A percentile compares a stretch with the other conserved stretches of the same genome.
Conservation (phyloP, 1,140 invertebrate species). For the Drosophila fuyamai region DNA sequence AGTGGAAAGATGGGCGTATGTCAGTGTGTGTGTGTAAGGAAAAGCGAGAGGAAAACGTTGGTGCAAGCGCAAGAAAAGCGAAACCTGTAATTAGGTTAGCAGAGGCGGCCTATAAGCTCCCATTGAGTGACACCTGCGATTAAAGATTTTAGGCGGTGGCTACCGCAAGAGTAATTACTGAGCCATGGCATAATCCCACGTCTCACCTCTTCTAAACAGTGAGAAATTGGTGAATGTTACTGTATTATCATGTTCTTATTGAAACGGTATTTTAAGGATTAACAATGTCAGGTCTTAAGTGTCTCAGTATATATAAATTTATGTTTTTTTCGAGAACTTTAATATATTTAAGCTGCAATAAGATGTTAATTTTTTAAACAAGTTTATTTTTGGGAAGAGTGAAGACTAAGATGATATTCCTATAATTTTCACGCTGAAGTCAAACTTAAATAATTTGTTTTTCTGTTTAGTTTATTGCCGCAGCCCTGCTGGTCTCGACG, state of each 20-base stretch:
- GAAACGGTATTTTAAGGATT: too few species aligned
- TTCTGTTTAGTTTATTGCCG: conserved; percentile 66
- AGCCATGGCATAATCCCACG: conserved; percentile 10
- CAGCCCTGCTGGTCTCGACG: conserved; percentile 75
- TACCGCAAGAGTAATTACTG: conserved; percentile 43
- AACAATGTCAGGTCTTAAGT: too few species aligned
- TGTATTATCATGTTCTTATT: too few species aligned
- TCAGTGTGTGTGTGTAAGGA: conserved; percentile 18
- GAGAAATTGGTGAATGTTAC: neutral
- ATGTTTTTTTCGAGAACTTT: too few species aligned
- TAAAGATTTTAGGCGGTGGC: conserved; percentile 14
- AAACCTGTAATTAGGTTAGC: conserved; percentile 52
- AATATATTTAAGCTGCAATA: too few species aligned
- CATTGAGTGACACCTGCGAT: conserved; percentile 39
- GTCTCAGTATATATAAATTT: too few species aligned
- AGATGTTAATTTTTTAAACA: too few species aligned
- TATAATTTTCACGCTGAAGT: neutral
- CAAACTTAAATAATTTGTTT: neutral
- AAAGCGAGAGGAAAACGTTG: conserved; percentile 47
- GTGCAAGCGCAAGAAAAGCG: conserved; percentile 34
- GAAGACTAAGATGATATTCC: too few species aligned
- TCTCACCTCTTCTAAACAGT: neutral
- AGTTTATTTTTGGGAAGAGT: too few species aligned
- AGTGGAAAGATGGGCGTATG: conserved; percentile 40
- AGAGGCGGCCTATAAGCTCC: conserved; percentile 20